These are phyloP conservation scores for Dryoscopus gambensis DNA, from an alignment of 2,113 vertebrate species.

Conservation along the genomic window DNA sequence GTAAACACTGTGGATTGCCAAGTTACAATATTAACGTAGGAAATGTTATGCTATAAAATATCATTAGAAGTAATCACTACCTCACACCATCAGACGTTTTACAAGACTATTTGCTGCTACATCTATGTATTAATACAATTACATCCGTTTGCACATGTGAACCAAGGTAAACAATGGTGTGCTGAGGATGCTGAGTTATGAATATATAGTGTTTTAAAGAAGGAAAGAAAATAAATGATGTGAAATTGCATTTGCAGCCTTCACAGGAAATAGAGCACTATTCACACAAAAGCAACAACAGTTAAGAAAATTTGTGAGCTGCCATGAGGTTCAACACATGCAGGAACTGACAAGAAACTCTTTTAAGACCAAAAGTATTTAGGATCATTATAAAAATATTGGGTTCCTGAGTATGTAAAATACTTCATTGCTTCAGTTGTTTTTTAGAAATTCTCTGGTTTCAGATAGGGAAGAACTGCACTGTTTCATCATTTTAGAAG, in stretches of 20 bases:
- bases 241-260: conserved; percentile 12
- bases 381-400: background rate
- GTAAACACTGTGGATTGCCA: background rate
- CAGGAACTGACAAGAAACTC: background rate
- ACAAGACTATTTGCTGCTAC: background rate
- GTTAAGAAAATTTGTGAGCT: conserved; percentile 35
- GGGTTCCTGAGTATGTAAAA: background rate
- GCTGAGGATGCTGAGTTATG: background rate
- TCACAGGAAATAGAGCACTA: background rate
- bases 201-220: background rate
- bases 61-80: background rate
- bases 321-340: background rate
- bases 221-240: background rate
- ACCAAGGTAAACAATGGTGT: background rate
- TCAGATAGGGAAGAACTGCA: background rate
- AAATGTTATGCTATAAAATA: background rate
- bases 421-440: background rate
- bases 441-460: background rate
- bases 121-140: background rate
- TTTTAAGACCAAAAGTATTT: background rate
- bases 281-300: background rate
- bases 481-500: background rate
- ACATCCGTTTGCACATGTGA: background rate
- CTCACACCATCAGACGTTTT: background rate
- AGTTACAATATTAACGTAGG: background rate